phyloP scores from a whole-genome alignment of 2,888 invertebrate species.

The Agonopterix heracliana region DNA sequence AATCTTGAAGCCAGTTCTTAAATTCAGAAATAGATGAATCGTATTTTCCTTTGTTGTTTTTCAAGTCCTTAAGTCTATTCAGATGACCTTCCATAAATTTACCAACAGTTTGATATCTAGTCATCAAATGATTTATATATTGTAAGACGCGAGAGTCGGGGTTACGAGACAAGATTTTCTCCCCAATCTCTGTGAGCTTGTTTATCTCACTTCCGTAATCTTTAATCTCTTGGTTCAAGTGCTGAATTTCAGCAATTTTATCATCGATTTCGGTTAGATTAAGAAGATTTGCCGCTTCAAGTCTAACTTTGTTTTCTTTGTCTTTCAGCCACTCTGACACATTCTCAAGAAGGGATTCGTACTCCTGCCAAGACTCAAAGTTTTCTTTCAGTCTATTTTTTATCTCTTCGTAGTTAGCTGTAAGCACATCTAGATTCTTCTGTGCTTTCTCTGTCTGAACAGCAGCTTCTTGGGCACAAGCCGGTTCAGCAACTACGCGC shows the following conservation, averaged over 20 bases:
- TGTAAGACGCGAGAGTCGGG: constrained; percentile 90
- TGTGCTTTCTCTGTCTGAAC: constrained; percentile 82
- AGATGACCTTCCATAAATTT: constrained; percentile 83
- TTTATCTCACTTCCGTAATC: constrained; percentile 80
- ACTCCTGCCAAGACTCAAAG: constrained; percentile 86
- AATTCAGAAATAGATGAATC: constrained; percentile 80
- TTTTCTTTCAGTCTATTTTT: constrained; percentile 81
- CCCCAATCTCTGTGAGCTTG: constrained; percentile 80
- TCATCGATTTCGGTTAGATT: constrained; percentile 80
- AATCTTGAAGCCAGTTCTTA: constrained; percentile 86
- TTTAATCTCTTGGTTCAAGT: constrained; percentile 79
- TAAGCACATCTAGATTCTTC: constrained; percentile 82
- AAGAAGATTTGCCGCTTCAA: constrained; percentile 83
- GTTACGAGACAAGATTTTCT: constrained; percentile 83
- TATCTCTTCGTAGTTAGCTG: constrained; percentile 80
- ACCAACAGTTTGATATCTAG: constrained; percentile 83
- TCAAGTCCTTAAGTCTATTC: constrained; percentile 82
- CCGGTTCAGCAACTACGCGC: constrained; percentile 83
- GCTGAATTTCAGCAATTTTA: constrained; percentile 81
- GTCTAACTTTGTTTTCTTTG: constrained; percentile 83
- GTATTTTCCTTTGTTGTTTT: constrained; percentile 82
- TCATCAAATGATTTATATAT: constrained; percentile 85
- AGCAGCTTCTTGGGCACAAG: constrained; percentile 80
- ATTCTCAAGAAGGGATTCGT: constrained; percentile 85
- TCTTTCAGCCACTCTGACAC: constrained; percentile 87